Evolutionary conservation across 2,113 vertebrate species (phyloP).

Genomic region (Spilogale gracilis): DNA sequence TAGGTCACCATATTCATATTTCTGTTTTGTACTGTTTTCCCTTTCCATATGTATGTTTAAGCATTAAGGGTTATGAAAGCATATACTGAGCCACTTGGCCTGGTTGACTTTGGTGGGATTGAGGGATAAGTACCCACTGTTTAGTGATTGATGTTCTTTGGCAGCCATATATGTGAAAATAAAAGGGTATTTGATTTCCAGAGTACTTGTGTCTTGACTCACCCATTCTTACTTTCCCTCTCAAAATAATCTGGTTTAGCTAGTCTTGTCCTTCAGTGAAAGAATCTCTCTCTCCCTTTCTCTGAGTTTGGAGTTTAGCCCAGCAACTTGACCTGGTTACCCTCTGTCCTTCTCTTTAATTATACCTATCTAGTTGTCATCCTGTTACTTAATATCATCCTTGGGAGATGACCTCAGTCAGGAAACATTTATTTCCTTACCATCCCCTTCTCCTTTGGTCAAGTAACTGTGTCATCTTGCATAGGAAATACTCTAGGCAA

Average conservation of each 20-base stretch:
- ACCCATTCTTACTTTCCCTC: slow-evolving; percentile 23
- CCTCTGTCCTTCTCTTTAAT: slow-evolving; percentile 43
- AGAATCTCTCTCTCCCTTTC: neutral
- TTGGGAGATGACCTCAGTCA: slow-evolving; percentile 23
- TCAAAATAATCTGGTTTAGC: slow-evolving; percentile 43
- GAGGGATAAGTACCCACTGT: neutral
- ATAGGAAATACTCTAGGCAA: neutral
- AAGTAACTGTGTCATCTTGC: slow-evolving; percentile 46
- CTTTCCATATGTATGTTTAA: neutral
- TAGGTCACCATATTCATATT: neutral
- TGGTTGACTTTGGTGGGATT: neutral
- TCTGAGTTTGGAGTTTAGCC: slow-evolving; percentile 6
- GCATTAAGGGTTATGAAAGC: neutral
- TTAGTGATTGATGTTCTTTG: slow-evolving; percentile 1
- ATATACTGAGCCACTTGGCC: neutral
- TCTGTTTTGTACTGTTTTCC: slow-evolving; percentile 6
- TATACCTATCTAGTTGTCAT: slow-evolving; percentile 55
- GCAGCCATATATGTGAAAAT: slow-evolving; percentile 23
- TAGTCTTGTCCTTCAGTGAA: slow-evolving; percentile 36
- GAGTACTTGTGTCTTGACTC: slow-evolving; percentile 59
- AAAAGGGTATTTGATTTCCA: slow-evolving; percentile 37
- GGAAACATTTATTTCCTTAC: neutral
- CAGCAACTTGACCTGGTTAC: slow-evolving; percentile 58
- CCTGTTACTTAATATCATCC: slow-evolving; percentile 52
- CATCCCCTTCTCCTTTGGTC: neutral